Conservation (phyloP, 2,888 invertebrate species). For the Drosophila pegasa region DNA sequence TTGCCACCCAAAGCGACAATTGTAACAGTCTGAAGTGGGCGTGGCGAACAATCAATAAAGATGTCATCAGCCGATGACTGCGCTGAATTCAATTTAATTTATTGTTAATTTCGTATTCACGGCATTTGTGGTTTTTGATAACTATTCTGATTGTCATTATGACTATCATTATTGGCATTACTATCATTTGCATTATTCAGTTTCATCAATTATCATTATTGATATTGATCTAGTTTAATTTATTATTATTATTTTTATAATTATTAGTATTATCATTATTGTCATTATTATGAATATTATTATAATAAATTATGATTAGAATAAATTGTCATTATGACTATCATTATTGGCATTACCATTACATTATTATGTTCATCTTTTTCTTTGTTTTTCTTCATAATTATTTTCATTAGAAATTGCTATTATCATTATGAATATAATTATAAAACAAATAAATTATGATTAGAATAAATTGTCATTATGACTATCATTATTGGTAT, state of each 20-base stretch:
- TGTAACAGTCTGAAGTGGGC: slow-evolving; percentile 10
- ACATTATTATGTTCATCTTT: no score
- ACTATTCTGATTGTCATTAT: not conserved
- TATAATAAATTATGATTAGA: not conserved
- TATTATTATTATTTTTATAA: not conserved
- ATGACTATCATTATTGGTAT: no score
- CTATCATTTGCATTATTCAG: not conserved
- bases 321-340: no score
- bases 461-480: no score
- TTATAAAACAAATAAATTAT: no score
- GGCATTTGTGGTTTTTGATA: not conserved
- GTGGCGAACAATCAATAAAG: slow-evolving; percentile 6
- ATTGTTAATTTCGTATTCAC: not conserved
- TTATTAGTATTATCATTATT: not conserved
- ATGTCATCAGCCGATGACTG: not conserved
- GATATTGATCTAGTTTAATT: no score
- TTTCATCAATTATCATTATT: not conserved
- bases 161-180: not conserved
- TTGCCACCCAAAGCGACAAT: slow-evolving; percentile 33
- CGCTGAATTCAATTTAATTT: no score
- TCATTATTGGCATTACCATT: no score
- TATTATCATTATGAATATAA: not conserved
- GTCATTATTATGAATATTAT: not conserved
- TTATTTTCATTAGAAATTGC: no score
- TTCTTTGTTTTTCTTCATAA: no score